A percentile compares a stretch with the other conserved stretches of the same genome.
Evolutionary conservation across 2,113 vertebrate species (phyloP).

Genomic region (Tachysurus vachellii): DNA sequence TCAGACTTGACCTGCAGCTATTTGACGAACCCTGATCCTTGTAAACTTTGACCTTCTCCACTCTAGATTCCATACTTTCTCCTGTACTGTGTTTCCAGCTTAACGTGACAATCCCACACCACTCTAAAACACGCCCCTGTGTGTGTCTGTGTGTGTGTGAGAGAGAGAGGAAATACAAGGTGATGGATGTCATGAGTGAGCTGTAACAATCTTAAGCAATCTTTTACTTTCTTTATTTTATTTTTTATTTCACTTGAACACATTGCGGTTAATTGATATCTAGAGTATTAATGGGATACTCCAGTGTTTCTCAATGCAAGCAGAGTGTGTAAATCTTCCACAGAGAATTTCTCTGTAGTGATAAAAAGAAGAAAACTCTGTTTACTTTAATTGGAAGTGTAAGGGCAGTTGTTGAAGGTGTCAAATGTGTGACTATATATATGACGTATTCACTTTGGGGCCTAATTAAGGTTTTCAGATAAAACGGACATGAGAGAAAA

Average conservation of each 20-base stretch:
- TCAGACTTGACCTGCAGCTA: constrained; percentile 93
- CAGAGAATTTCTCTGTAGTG: background rate
- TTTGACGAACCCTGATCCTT: constrained; percentile 87
- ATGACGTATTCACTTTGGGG: too few species aligned
- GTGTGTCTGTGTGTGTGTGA: constrained; percentile 47
- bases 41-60: constrained; percentile 18
- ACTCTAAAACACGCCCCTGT: constrained; percentile 44
- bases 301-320: background rate
- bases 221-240: background rate
- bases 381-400: background rate
- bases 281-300: background rate
- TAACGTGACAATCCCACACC: constrained; percentile 55
- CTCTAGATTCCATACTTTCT: constrained; percentile 17
- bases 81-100: constrained; percentile 48
- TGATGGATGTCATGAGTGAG: constrained; percentile 20
- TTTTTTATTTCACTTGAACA: background rate
- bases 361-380: background rate
- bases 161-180: background rate
- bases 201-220: constrained; percentile 43
- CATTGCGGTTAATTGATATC: background rate
- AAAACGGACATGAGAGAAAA: background rate
- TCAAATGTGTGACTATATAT: background rate
- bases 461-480: background rate
- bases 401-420: background rate
- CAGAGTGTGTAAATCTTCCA: background rate